Evolutionary conservation across 2,113 vertebrate species (phyloP).

Genomic region (Pleuronectes platessa): DNA sequence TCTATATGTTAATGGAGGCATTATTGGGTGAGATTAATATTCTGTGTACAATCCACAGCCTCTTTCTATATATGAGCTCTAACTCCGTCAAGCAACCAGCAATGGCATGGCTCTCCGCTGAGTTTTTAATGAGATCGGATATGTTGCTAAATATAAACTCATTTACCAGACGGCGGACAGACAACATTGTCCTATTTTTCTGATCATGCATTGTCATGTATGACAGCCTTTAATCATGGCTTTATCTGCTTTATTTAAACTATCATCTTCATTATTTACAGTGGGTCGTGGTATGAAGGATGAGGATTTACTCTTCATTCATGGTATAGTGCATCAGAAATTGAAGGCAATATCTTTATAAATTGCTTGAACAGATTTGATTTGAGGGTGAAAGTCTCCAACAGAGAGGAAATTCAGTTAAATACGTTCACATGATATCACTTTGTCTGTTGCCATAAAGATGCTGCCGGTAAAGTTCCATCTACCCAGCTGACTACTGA

Average conservation of each 20-base stretch:
- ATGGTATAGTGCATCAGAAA: slow-evolving; percentile 14
- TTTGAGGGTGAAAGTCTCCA: slow-evolving; percentile 6
- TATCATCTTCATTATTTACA: slow-evolving; percentile 9
- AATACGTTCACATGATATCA: slow-evolving; percentile 22
- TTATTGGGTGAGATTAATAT: slow-evolving; percentile 52
- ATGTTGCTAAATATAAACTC: slow-evolving; percentile 55
- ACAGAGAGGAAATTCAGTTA: slow-evolving; percentile 26
- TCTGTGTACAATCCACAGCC: slow-evolving; percentile 42
- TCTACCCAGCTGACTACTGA: neutral
- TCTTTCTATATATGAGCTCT: slow-evolving; percentile 33
- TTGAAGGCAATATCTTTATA: neutral
- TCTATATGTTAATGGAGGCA: slow-evolving; percentile 33
- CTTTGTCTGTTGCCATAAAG: neutral
- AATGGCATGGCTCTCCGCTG: slow-evolving; percentile 22
- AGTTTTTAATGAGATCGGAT: slow-evolving; percentile 51
- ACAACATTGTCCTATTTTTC: no score
- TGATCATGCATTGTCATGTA: no score
- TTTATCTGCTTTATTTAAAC: slow-evolving; percentile 16
- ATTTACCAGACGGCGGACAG: neutral
- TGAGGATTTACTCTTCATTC: slow-evolving; percentile 1
- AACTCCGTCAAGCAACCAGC: slow-evolving; percentile 18
- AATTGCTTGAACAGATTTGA: neutral
- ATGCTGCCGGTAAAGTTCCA: neutral
- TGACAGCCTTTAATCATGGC: no score
- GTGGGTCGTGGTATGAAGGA: neutral